These are phyloP conservation scores for Penaeus indicus DNA, from an alignment of 1,140 invertebrate genomes.

Conservation along the genomic window DNA sequence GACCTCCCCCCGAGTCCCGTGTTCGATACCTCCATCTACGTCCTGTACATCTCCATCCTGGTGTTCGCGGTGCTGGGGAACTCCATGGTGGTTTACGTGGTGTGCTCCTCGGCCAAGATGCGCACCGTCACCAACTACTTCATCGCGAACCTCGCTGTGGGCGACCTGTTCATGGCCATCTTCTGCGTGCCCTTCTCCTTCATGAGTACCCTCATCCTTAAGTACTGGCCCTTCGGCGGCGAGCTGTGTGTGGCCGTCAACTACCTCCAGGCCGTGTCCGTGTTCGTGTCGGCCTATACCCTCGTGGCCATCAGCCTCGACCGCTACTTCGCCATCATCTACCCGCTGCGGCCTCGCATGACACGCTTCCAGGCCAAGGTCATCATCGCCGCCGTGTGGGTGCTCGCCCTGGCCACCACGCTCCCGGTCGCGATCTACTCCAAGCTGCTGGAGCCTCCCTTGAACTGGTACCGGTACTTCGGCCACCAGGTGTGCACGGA, in stretches of 20 bases:
- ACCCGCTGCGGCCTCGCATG: constrained; percentile 84
- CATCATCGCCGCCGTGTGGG: constrained; percentile 77
- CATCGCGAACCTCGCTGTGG: constrained; percentile 86
- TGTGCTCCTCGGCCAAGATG: constrained; percentile 83
- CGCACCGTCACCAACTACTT: constrained; percentile 90
- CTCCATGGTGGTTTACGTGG: constrained; percentile 85
- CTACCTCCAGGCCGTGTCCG: constrained; percentile 82
- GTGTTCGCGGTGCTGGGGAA: constrained; percentile 83
- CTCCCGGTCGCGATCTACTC: constrained; percentile 83
- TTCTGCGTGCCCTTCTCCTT: constrained; percentile 91
- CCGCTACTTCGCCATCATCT: constrained; percentile 89
- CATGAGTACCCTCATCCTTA: constrained; percentile 79
- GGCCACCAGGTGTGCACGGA: constrained; percentile 75
- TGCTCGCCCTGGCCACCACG: constrained; percentile 83
- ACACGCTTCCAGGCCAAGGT: constrained; percentile 79
- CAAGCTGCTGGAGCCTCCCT: constrained; percentile 66
- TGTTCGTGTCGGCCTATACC: constrained; percentile 87
- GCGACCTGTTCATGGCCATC: constrained; percentile 86
- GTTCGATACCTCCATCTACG: constrained; percentile 79
- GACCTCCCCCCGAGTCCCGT: constrained; percentile 37
- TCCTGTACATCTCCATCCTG: constrained; percentile 82
- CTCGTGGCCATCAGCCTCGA: constrained; percentile 88
- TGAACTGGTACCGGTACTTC: constrained; percentile 56
- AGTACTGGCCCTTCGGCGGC: constrained; percentile 87
- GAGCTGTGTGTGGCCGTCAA: constrained; percentile 83